Base-by-base conservation (phyloP, 2,888 invertebrate genomes). In the Amitus sp. region DNA sequence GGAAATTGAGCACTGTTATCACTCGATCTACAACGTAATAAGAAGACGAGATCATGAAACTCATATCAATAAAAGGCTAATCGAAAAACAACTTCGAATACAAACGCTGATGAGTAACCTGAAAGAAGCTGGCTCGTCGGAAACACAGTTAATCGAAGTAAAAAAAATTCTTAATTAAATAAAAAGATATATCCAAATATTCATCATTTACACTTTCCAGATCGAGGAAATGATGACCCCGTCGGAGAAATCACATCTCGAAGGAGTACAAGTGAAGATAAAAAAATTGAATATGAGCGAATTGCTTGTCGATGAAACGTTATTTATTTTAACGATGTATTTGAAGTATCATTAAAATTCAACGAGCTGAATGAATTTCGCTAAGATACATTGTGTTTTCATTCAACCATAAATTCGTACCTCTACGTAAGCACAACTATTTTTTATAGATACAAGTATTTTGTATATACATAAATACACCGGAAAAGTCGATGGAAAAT, bases 201-300 rank as follows among this genome's bases (percentile, higher is more conserved):
- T n/a, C n/a, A n/a, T n/a, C n/a, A n/a, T n/a, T n/a, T n/a, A 34
- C 13, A 34, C 34, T 34, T 23, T 34, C n/a, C 79, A 91, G 91
- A 90, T 94, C 61, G 89, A 92, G 75, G 94, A 94, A 78, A 92
- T 94, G 72, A 87, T 96, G 55, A 94, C 95, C 0, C 94, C 94
- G 0, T 92, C 94, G 0, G 96, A 96, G 78, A 85, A 88, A 50
- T 87, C 89, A 56, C 87, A 93, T 20, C 84, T 96, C 0, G 87
- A 88, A 46, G 89, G 88, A 73, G 90, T 95, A 0, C 90, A 92
- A 76, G 86, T 85, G 45, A 87, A 88, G 27, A 89, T 94, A 42
- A 91, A 90, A 69, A 92, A 91, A 67, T 84, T 96, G 27, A 91
- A 90, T 66, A 86, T 87, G 6, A 89, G 92, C 0, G 94, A 95